These are phyloP conservation scores for Triplophysa yarkandensis DNA, from an alignment of 2,797 vertebrate genomes.

Conservation along the genomic window DNA sequence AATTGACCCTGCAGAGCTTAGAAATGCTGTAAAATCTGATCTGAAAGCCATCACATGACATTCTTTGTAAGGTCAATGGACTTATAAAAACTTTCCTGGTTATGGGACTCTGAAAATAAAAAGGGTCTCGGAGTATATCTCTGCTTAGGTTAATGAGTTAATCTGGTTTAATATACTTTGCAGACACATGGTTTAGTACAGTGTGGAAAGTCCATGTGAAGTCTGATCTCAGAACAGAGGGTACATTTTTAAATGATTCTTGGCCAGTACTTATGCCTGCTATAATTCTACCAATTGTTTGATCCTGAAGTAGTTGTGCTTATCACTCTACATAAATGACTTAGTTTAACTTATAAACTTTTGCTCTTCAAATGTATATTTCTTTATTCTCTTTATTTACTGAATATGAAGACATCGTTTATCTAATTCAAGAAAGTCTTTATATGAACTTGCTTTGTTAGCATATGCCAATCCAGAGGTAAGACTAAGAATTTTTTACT, in stretches of 20 bases:
- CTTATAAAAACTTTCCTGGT: conserved; percentile 19
- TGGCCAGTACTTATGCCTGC: no score
- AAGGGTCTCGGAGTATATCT: conserved; percentile 16
- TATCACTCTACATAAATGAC: background rate
- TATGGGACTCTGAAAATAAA: conserved; percentile 7
- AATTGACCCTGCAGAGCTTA: conserved; percentile 34
- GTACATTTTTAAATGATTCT: no score
- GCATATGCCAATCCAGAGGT: background rate
- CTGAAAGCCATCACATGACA: conserved; percentile 35
- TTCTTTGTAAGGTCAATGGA: background rate
- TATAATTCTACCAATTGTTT: background rate
- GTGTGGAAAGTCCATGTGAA: background rate
- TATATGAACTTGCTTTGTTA: background rate
- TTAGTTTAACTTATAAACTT: background rate
- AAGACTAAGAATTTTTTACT: background rate
- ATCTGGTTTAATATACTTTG: conserved; percentile 8
- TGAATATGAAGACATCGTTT: no score
- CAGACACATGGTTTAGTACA: background rate
- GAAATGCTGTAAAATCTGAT: conserved; percentile 38
- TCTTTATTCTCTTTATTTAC: no score
- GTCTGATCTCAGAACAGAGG: conserved; percentile 8
- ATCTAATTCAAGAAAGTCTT: background rate
- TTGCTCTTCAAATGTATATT: no score
- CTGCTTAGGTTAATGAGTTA: conserved; percentile 35
- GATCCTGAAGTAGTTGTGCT: background rate